Evolutionary conservation across 1,140 invertebrate species (phyloP).

Genomic region (Diorhabda elongata): DNA sequence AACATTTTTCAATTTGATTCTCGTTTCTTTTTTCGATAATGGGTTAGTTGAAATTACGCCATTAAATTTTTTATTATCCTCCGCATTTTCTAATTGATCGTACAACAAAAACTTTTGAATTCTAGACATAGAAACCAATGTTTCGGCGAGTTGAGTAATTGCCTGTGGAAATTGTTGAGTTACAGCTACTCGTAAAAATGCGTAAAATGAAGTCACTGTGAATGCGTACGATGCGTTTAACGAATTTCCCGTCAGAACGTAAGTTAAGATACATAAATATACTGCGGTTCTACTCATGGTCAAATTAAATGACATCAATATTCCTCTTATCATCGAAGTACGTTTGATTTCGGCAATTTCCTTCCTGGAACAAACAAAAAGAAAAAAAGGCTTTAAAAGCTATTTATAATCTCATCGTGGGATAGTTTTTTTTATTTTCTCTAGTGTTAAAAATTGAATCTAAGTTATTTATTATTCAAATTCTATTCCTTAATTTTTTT

Average conservation of each 20-base stretch:
- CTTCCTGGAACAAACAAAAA: conserved; percentile 29
- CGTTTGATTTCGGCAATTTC: conserved; percentile 41
- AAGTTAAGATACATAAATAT: conserved; percentile 73
- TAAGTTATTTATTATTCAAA: too few relatives aligned
- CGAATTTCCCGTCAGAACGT: conserved; percentile 63
- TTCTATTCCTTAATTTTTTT: too few relatives aligned
- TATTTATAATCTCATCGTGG: conserved; percentile 34
- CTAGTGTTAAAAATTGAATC: too few relatives aligned
- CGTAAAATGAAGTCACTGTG: conserved; percentile 67
- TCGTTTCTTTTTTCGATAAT: conserved; percentile 23
- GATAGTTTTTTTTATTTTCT: too few relatives aligned
- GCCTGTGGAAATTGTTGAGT: conserved; percentile 69
- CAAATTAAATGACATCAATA: conserved; percentile 68
- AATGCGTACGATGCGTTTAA: conserved; percentile 74
- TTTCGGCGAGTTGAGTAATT: conserved; percentile 58
- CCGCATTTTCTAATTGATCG: conserved; percentile 53
- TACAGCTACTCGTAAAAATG: conserved; percentile 66
- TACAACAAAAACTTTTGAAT: conserved; percentile 67
- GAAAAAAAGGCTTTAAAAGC: conserved; percentile 19
- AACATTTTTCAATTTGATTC: conserved; percentile 49
- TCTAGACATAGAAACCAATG: conserved; percentile 62
- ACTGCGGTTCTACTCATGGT: conserved; percentile 71
- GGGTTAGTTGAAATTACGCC: neutral
- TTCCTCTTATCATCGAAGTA: conserved; percentile 59
- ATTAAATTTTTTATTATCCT: neutral